Evolutionary conservation across 2,888 invertebrate species (phyloP), one percentile per base, ranked within the genome.

Genomic region (Phyllotreta striolata): DNA sequence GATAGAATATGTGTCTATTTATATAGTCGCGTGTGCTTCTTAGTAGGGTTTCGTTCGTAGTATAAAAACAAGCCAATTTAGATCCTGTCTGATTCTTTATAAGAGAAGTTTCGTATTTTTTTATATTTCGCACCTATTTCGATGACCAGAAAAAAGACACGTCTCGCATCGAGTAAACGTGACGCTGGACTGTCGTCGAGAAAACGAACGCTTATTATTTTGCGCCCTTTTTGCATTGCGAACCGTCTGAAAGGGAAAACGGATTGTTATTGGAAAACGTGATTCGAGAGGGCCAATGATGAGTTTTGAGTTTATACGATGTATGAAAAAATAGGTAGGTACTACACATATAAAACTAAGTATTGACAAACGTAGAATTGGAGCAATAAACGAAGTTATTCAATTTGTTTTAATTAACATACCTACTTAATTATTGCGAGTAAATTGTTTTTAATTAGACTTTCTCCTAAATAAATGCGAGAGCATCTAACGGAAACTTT

Each of bases 101-200:
- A 7, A 9, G 12, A 44, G 8, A 14, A 47, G 8, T 47, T 47
- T 47, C 34, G 9, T 9, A 6, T 47, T 47, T 44, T 12, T 44
- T 14, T 6, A 8, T 14, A 24, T 24, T 4, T 24, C 8, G 34
- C 14, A 8, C n/a, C 47, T 14, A 47, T 47, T 14, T 12, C 6
- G 49, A 49, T 49, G 49, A n/a, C 49, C 49, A 49, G n/a, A 35
- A 49, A 91, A 80, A 93, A 93, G 73, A 87, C 59, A 88, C 88
- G 12, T 87, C 84, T 0, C 93, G 91, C 49, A 91, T 89, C 0
- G 95, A 91, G 67, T 91, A 89, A 56, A 95, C 92, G 67, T 93
- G 91, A 78, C 95, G 95, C 57, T 89, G 86, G 6, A 93, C 88
- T 56, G 89, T 88, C 92, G 91, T 70, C 89, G 89, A 41, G 89